Conservation (phyloP, 2,888 invertebrate species). For the Malthinus seriepunctatus region DNA sequence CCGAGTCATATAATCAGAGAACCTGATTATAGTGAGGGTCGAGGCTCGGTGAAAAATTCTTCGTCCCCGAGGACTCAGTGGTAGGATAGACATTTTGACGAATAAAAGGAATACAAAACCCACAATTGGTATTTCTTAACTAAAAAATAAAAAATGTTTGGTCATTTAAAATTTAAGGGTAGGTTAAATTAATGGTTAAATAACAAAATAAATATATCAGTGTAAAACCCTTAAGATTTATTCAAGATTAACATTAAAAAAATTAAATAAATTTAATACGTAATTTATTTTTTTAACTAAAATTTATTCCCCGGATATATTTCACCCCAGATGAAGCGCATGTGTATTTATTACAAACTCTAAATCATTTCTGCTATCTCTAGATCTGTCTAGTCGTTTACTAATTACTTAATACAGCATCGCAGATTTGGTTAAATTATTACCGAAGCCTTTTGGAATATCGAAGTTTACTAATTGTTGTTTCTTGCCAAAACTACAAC, state of each 20-base stretch:
- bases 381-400: slow-evolving; percentile 49
- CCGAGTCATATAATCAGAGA: too few species aligned
- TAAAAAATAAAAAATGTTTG: too few species aligned
- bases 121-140: too few species aligned
- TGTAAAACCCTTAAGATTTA: not conserved
- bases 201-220: too few species aligned
- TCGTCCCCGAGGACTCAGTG: too few species aligned
- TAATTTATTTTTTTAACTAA: slow-evolving; percentile 13
- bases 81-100: too few species aligned
- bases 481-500: not conserved
- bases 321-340: slow-evolving; percentile 39
- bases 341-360: slow-evolving; percentile 46
- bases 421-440: slow-evolving; percentile 16
- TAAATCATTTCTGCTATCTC: slow-evolving; percentile 48
- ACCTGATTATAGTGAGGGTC: too few species aligned
- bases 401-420: slow-evolving; percentile 46
- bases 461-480: slow-evolving; percentile 2
- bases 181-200: too few species aligned
- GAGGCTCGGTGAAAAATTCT: too few species aligned
- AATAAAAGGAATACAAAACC: too few species aligned
- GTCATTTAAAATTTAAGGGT: too few species aligned
- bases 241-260: slow-evolving; percentile 1
- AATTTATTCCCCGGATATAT: slow-evolving; percentile 36
- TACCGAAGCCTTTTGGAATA: slow-evolving; percentile 2
- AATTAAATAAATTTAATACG: slow-evolving; percentile 3